phyloP scores from a whole-genome alignment of 1,140 invertebrate species.

The Tetramorium parvispinum region DNA sequence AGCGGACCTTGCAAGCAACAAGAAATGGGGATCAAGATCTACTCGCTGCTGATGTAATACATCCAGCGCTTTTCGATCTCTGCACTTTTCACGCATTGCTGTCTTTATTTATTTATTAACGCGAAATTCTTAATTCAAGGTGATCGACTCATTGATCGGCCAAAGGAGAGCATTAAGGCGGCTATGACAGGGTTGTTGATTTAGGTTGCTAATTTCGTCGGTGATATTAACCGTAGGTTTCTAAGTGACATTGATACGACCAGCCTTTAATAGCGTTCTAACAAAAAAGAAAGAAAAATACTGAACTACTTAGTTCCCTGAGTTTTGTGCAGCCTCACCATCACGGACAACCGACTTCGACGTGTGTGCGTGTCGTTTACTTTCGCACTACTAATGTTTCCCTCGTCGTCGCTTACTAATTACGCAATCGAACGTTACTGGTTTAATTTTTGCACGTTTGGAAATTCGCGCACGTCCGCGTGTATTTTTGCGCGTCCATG shows the following conservation, averaged over 20 bases:
- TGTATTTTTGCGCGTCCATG: neutral
- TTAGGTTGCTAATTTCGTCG: constrained; percentile 24
- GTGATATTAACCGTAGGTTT: neutral
- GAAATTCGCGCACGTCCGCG: constrained; percentile 1
- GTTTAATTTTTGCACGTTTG: constrained; percentile 15
- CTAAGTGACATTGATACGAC: neutral
- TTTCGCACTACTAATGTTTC: constrained; percentile 47
- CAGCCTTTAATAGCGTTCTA: neutral
- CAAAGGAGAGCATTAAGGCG: neutral
- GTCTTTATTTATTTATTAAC: constrained; percentile 18
- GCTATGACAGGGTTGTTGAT: neutral
- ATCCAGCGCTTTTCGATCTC: neutral
- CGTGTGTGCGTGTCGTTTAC: neutral
- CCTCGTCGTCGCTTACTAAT: neutral
- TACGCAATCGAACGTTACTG: constrained; percentile 36
- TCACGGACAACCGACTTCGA: constrained; percentile 9
- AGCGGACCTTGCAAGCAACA: neutral
- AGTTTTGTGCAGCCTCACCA: neutral
- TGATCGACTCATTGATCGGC: neutral
- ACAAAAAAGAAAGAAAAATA: neutral
- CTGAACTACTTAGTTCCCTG: neutral
- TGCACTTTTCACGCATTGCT: neutral
- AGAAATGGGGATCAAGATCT: neutral
- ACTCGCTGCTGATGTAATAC: neutral
- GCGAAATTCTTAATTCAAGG: constrained; percentile 17